These are phyloP conservation scores for Nemoura dubitans DNA, from an alignment of 2,888 invertebrate species.

Conservation along the genomic window DNA sequence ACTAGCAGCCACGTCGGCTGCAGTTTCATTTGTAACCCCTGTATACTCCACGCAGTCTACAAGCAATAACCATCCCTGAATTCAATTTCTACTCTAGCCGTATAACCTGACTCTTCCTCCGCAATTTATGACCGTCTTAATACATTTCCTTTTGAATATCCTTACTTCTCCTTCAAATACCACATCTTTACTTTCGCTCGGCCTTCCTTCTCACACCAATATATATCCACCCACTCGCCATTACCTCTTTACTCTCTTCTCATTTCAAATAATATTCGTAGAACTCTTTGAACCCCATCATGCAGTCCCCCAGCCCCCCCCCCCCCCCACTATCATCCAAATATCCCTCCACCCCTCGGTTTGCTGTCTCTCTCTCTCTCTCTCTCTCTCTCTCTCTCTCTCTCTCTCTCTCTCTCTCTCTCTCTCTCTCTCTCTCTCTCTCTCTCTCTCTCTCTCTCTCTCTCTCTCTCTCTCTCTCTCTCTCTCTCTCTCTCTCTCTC, in stretches of 20 bases:
- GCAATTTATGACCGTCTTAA: conserved; percentile 46
- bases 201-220: conserved; percentile 15
- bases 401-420: not conserved
- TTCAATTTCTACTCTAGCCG: conserved; percentile 45
- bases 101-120: conserved; percentile 38
- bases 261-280: conserved; percentile 40
- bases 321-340: not conserved
- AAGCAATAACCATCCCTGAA: conserved; percentile 43
- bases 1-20: not conserved
- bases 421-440: not conserved
- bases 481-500: too few relatives aligned
- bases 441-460: not conserved
- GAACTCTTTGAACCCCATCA: conserved; percentile 18
- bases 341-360: not conserved
- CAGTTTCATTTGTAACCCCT: conserved; percentile 30
- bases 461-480: not conserved
- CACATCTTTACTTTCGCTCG: conserved; percentile 24
- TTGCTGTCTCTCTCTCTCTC: not conserved
- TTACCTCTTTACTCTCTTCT: conserved; percentile 28
- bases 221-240: conserved; percentile 16
- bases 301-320: not conserved
- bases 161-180: conserved; percentile 21
- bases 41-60: conserved; percentile 2
- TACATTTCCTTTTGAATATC: conserved; percentile 45
- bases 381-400: not conserved